These are phyloP conservation scores for Drosophila bocqueti DNA, from an alignment of 1,140 invertebrate genomes.

Conservation along the genomic window DNA sequence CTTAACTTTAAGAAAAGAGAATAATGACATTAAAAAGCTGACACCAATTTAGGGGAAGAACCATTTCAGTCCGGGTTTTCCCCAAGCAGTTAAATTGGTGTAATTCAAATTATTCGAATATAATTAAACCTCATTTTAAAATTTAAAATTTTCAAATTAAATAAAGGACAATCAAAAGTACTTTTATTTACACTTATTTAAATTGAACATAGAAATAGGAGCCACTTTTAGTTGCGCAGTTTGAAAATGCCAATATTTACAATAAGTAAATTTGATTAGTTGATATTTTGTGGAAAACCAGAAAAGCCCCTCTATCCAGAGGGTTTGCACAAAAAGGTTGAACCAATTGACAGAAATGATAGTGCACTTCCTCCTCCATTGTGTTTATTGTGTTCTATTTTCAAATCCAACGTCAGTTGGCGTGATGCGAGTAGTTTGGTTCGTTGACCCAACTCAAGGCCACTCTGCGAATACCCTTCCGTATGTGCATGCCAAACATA, in stretches of 20 bases:
- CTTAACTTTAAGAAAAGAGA: neutral
- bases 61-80: neutral
- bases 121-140: neutral
- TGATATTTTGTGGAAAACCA: conserved; percentile 3
- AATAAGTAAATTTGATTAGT: neutral
- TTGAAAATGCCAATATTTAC: conserved; percentile 5
- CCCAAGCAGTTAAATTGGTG: neutral
- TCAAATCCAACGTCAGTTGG: conserved; percentile 16
- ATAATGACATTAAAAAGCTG: too few species aligned
- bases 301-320: neutral
- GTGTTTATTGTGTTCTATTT: conserved; percentile 24
- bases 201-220: neutral
- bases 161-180: neutral
- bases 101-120: neutral
- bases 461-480: conserved; percentile 9
- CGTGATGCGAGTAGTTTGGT: conserved; percentile 21
- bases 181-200: neutral
- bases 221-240: conserved; percentile 12
- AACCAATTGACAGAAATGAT: conserved; percentile 9
- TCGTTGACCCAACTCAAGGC: conserved; percentile 40
- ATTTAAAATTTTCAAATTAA: too few species aligned
- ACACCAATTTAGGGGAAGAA: neutral
- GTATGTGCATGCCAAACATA: conserved; percentile 27
- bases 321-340: conserved; percentile 6
- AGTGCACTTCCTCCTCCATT: conserved; percentile 30